Evolutionary conservation across 2,888 invertebrate species (phyloP), one percentile per base, ranked within the genome.

Genomic region (Parnassius glacialis): DNA sequence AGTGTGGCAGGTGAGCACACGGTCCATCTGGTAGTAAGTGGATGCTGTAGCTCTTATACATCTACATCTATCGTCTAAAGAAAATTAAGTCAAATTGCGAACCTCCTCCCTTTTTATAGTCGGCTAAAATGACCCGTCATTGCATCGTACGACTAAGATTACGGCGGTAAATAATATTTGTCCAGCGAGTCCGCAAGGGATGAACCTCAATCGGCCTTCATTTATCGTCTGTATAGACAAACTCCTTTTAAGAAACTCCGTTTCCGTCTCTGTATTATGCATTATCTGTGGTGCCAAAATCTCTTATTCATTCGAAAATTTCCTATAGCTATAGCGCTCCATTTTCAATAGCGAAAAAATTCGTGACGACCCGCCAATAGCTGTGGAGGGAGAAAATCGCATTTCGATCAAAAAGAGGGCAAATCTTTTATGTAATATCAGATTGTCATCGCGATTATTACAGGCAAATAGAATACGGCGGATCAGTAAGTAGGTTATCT

Each of bases 391-490:
- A 87, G 88, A 87, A 91, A 90, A 91, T 90, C 91, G 88, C 85
- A 90, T 90, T 90, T 90, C 85, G 86, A 89, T 89, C 87, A 84
- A 85, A 86, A 83, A 87, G 89, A 89, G 90, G 90, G 88, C 84
- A 90, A 90, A 90, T 90, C 90, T 91, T 91, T 91, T 91, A 90
- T 90, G 90, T 89, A 90, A 90, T 90, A 91, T 90, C 84, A 90
- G 90, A 91, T 91, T 90, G 91, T 91, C 91, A 91, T 90, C 89
- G 90, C 89, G 90, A 90, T 90, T 91, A 91, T 91, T 90, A 90
- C 87, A 90, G 88, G 89, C 87, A 90, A 91, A 91, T 91, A 90
- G 91, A 90, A 90, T 90, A 90, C 89, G 85, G 81, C 83, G 85
- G 87, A 87, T 88, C 90, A 83, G 85, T 90, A 91, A 91, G 87